Percentiles rank a stretch among this genome's conserved stretches.
phyloP scores from a whole-genome alignment of 2,113 vertebrate species.

The Mohoua ochrocephala region DNA sequence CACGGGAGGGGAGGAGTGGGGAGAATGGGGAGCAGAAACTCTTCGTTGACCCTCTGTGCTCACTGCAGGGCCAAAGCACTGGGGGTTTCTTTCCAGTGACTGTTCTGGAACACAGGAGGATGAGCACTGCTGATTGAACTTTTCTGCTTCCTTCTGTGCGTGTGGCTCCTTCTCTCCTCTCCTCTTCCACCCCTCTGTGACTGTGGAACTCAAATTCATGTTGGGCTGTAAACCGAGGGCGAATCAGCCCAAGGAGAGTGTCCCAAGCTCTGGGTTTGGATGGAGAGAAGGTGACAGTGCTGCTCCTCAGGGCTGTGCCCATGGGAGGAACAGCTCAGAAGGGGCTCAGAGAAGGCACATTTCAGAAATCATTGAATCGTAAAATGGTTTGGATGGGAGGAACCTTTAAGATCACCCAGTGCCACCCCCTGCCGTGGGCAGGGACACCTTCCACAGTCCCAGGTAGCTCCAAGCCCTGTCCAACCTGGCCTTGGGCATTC shows the following conservation, averaged over 20 bases:
- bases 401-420: background rate
- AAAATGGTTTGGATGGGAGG: background rate
- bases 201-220: background rate
- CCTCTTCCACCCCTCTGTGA: background rate
- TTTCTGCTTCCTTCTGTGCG: background rate
- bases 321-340: background rate
- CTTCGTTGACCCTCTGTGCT: background rate
- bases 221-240: background rate
- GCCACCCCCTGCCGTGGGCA: background rate
- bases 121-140: background rate
- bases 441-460: background rate
- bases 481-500: background rate
- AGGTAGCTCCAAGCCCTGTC: background rate
- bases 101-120: background rate
- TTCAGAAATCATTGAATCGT: background rate
- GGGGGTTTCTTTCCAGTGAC: no score
- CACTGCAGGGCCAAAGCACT: rapidly evolving
- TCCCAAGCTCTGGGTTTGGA: background rate
- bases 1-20: background rate
- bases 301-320: background rate
- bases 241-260: background rate
- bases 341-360: background rate
- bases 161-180: background rate
- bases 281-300: background rate
- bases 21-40: background rate